Conservation (phyloP, 2,797 vertebrate genomes). For the Lindbergichthys nudifrons region DNA sequence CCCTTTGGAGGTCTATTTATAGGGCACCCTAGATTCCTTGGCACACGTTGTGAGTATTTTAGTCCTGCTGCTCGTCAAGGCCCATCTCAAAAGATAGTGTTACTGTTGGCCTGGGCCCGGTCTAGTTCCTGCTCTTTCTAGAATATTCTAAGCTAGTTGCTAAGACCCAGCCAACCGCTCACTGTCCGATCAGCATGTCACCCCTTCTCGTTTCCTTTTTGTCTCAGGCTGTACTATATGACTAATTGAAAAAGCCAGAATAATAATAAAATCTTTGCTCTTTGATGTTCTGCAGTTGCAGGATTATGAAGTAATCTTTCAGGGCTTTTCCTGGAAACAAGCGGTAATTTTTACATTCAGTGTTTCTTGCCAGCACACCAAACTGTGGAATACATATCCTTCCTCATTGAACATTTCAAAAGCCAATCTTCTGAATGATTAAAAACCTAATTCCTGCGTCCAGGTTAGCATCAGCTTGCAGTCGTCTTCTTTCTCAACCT, state of each 20-base stretch:
- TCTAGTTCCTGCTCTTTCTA: constrained; percentile 38
- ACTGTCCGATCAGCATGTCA: too few relatives aligned
- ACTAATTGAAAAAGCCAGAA: too few relatives aligned
- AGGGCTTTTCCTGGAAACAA: background rate
- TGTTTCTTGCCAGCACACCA: background rate
- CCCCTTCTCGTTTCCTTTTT: too few relatives aligned
- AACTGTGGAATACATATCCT: background rate
- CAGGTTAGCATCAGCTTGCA: background rate
- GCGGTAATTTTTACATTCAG: background rate
- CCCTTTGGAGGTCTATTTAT: constrained; percentile 80
- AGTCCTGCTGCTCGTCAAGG: constrained; percentile 68
- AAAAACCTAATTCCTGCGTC: background rate
- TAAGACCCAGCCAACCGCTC: constrained; percentile 15
- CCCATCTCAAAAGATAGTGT: constrained; percentile 70
- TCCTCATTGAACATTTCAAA: background rate
- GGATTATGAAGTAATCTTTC: background rate
- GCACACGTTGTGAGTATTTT: constrained; percentile 68
- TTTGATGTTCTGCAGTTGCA: background rate
- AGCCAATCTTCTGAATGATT: background rate
- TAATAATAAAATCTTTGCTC: too few relatives aligned
- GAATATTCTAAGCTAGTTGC: constrained; percentile 32
- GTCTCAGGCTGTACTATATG: too few relatives aligned
- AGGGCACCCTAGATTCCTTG: constrained; percentile 80
- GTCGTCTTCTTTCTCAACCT: background rate
- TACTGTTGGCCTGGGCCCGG: constrained; percentile 58